phyloP scores from a whole-genome alignment of 2,888 invertebrate species.

The Diarsia brunnea region DNA sequence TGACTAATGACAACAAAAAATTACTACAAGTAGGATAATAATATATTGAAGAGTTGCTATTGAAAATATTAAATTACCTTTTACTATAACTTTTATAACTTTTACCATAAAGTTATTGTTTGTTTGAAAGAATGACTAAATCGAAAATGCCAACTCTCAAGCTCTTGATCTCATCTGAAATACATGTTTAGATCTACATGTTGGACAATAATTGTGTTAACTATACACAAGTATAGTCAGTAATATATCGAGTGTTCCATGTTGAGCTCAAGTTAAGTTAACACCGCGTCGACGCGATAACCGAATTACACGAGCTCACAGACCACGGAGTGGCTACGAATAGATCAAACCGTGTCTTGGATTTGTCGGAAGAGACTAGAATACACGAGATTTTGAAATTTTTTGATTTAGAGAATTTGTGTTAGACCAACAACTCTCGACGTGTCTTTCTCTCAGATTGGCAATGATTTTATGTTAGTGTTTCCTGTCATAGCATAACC shows the following conservation, averaged over 20 bases:
- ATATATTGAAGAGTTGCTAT: background rate
- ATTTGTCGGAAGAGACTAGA: background rate
- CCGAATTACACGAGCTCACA: conserved; percentile 55
- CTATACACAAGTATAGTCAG: conserved; percentile 36
- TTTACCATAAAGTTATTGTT: background rate
- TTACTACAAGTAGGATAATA: too few species aligned
- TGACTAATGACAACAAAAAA: background rate
- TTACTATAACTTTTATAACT: too few species aligned
- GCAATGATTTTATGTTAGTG: background rate
- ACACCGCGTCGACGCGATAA: conserved; percentile 62
- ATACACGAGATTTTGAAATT: too few species aligned
- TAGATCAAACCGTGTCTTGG: conserved; percentile 6
- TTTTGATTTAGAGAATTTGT: too few species aligned
- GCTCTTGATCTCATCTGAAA: background rate
- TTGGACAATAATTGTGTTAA: conserved; percentile 34
- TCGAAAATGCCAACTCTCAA: background rate
- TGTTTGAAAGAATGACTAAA: background rate
- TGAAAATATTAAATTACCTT: background rate
- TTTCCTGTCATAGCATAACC: background rate
- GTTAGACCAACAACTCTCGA: too few species aligned
- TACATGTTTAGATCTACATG: background rate
- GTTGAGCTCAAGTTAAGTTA: conserved; percentile 64
- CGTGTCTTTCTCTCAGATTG: background rate
- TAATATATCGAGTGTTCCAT: conserved; percentile 56
- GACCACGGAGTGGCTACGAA: conserved; percentile 18